Conservation (phyloP, 2,888 invertebrate genomes). For the Tinea pellionella region DNA sequence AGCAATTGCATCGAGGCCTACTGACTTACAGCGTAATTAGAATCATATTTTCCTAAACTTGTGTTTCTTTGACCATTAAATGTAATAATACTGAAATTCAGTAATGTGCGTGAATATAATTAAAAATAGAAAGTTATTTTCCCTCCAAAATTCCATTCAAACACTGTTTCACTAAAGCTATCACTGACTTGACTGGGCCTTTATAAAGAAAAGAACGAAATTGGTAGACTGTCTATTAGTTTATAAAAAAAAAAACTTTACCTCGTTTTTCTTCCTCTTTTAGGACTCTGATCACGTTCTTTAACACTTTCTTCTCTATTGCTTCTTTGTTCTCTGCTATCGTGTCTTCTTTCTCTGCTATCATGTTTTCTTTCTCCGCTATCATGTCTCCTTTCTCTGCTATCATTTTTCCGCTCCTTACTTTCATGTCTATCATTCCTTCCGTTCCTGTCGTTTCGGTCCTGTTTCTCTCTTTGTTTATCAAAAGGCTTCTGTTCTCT, state of each 20-base stretch:
- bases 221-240: no score
- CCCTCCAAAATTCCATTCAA: no score
- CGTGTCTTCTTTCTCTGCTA: neutral
- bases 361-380: neutral
- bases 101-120: no score
- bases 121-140: no score
- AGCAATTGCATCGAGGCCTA: no score
- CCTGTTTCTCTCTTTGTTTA: slow-evolving; percentile 23
- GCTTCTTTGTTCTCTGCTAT: neutral
- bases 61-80: no score
- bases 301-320: neutral
- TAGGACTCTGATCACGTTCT: slow-evolving; percentile 10
- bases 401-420: neutral
- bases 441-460: slow-evolving; percentile 18
- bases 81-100: no score
- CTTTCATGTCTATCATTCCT: neutral
- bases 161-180: no score
- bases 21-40: no score
- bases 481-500: neutral
- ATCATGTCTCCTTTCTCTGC: neutral
- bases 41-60: no score
- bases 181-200: no score
- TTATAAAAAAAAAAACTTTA: slow-evolving; percentile 17
- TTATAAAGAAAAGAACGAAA: no score
- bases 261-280: slow-evolving; percentile 26